Conservation (phyloP, 2,888 invertebrate species). For the Flabesymbios commensalis region DNA sequence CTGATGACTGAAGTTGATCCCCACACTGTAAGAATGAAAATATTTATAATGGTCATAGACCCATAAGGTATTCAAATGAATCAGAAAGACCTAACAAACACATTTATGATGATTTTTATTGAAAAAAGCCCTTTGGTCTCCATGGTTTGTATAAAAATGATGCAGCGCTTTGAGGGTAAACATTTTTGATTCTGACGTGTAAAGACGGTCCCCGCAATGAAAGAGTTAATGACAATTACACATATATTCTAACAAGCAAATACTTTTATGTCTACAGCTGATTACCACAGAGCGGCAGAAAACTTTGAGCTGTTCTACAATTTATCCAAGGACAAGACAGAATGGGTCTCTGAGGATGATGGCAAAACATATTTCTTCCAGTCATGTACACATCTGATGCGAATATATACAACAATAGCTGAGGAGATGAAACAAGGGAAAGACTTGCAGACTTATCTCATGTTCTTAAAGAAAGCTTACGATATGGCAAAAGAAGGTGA, state of each 20-base stretch:
- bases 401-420: conserved; percentile 3
- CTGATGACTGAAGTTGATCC: too few species aligned
- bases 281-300: neutral
- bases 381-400: neutral
- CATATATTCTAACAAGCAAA: neutral
- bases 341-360: neutral
- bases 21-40: too few species aligned
- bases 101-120: too few species aligned
- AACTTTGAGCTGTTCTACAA: conserved; percentile 5
- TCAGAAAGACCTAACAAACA: too few species aligned
- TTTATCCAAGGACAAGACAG: neutral
- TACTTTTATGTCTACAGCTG: neutral
- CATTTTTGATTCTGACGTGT: too few species aligned
- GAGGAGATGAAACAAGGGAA: neutral
- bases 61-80: too few species aligned
- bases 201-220: too few species aligned
- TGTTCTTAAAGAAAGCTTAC: neutral
- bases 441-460: neutral
- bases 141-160: too few species aligned
- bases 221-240: too few species aligned
- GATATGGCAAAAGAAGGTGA: neutral
- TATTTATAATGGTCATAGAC: too few species aligned
- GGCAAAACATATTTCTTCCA: neutral
- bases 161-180: too few species aligned
- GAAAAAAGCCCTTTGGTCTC: too few species aligned